A percentile compares a stretch with the other conserved stretches of the same genome.
These are phyloP conservation scores for Hyperoplus lanceolatus DNA, from an alignment of 2,797 vertebrate genomes.

Conservation along the genomic window DNA sequence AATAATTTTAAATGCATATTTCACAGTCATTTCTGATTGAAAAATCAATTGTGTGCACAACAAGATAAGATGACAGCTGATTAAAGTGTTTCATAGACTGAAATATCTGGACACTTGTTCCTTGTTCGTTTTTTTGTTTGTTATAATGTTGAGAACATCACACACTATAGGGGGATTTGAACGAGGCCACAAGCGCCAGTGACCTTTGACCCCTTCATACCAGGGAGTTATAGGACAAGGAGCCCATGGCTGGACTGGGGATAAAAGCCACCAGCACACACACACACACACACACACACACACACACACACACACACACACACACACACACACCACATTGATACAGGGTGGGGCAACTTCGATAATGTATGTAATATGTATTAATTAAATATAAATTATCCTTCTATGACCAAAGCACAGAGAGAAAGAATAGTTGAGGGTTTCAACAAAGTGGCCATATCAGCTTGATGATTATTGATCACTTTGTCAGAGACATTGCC, in stretches of 20 bases:
- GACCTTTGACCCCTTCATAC: conserved; percentile 84
- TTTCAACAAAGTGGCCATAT: conserved; percentile 8
- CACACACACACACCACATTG: not conserved
- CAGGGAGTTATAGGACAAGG: conserved; percentile 73
- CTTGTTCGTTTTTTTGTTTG: not conserved
- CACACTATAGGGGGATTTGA: conserved; percentile 78
- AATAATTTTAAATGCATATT: not conserved
- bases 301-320: conserved; percentile 20
- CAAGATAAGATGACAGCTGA: conserved; percentile 10
- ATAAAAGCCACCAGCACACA: conserved; percentile 58
- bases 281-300: conserved; percentile 29
- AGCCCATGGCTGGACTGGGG: conserved; percentile 45
- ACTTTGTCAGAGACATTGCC: conserved; percentile 31
- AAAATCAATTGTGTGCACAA: not conserved
- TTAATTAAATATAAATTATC: not conserved
- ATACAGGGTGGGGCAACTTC: not conserved
- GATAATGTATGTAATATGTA: not conserved
- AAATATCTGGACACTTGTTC: conserved; percentile 52
- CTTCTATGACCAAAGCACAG: not conserved
- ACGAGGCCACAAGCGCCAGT: conserved; percentile 74
- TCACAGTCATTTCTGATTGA: not conserved
- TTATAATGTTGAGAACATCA: conserved; percentile 66
- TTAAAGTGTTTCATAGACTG: conserved; percentile 48
- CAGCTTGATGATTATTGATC: conserved; percentile 64
- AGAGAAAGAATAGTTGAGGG: not conserved